Base-by-base conservation (phyloP, 1,140 invertebrate genomes). In the Zaprionus capensis region DNA sequence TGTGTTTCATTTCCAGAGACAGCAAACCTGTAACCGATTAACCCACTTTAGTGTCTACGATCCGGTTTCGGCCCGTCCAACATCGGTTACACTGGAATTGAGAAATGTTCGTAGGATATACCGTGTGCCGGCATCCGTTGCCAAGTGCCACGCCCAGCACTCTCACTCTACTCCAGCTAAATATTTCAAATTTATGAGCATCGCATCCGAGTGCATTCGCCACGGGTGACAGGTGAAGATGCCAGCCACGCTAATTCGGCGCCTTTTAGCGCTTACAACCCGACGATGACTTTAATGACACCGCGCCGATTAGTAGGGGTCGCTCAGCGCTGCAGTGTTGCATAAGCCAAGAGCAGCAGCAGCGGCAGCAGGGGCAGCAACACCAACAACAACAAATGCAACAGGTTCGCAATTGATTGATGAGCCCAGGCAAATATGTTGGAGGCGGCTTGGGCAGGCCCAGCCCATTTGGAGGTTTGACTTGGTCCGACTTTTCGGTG, bases 21-120 rank as follows among this genome's bases (percentile, higher is more conserved):
- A 65, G 31, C 69, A 74, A 74, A 79, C 71, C 63, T 82, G 73
- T 73, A 86, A 69, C 84, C 84, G 84, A 74, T 80, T 87, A 88
- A 88, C 84, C 84, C 78, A 86, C 80, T 87, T 86, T 74, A n/a
- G 20, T 36, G 26, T 20, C 46, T 22, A 31, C 78, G 62, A 87
- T 80, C 84, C 81, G 84, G 84, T 87, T 87, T 84, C 59, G 5
- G 69, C n/a, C 31, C 55, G 71, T 49, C 34, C 63, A 34, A 41
- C 20, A n/a, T 26, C 38, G 77, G 67, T 53, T 46, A 57, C 20
- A 72, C 73, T 78, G 73, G 69, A 71, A 73, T 73, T 67, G 49
- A 46, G 63, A 65, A 65, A 70, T 41, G 68, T 49, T 58, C 46
- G 55, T 82, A 80, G 83, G 80, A 86, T 87, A 87, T 87, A 34